Evolutionary conservation across 2,113 vertebrate genomes (phyloP).

Genomic region (Hemibagrus wyckioides): DNA sequence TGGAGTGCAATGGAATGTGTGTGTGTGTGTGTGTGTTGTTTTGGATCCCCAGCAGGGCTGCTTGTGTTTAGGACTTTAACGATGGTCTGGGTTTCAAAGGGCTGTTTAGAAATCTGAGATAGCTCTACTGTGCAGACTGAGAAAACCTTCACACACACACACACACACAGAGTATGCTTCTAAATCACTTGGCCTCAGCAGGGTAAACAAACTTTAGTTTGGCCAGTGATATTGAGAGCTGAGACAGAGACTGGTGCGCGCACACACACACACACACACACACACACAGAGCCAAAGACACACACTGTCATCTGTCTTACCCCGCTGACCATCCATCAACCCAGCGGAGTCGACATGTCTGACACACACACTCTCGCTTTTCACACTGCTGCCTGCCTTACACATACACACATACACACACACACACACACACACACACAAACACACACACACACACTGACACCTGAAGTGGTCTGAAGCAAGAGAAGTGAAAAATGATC

Average conservation of each 20-base stretch:
- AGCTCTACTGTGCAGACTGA: slow-evolving; percentile 49
- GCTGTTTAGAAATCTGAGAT: slow-evolving; percentile 73
- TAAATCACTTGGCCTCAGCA: slow-evolving; percentile 73
- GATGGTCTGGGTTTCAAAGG: slow-evolving; percentile 75
- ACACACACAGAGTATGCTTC: slow-evolving; percentile 62
- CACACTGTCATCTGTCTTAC: slow-evolving; percentile 75
- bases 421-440: slow-evolving; percentile 37
- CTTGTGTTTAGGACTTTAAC: slow-evolving; percentile 56
- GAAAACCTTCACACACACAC: slow-evolving; percentile 55
- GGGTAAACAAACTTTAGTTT: slow-evolving; percentile 77
- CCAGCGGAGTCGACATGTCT: slow-evolving; percentile 76
- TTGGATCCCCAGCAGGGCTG: slow-evolving; percentile 34
- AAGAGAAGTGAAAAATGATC: slow-evolving; percentile 54
- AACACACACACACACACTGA: slow-evolving; percentile 34
- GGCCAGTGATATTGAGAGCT: slow-evolving; percentile 75
- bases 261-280: slow-evolving; percentile 38
- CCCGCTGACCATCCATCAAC: slow-evolving; percentile 78
- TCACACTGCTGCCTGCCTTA: slow-evolving; percentile 59
- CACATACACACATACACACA: slow-evolving; percentile 45
- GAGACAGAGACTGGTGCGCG: slow-evolving; percentile 57
- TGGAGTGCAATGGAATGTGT: neutral
- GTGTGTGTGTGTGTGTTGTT: slow-evolving; percentile 32
- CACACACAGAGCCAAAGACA: slow-evolving; percentile 68
- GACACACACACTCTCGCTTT: slow-evolving; percentile 74
- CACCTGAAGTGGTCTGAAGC: slow-evolving; percentile 64